Percentiles rank a stretch among this genome's conserved stretches.
phyloP scores from a whole-genome alignment of 2,113 vertebrate species.

The Riparia riparia region DNA sequence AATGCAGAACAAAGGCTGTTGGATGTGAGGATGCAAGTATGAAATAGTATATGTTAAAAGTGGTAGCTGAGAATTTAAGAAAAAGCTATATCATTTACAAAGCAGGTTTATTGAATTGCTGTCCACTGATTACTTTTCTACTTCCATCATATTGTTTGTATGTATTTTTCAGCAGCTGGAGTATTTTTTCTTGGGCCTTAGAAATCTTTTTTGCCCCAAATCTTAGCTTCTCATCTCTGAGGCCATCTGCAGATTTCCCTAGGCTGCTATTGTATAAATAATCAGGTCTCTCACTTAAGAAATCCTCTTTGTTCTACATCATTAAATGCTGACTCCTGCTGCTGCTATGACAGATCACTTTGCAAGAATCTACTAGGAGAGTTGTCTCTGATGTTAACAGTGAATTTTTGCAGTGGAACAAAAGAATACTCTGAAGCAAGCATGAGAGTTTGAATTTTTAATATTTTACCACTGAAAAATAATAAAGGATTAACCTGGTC shows the following conservation, averaged over 20 bases:
- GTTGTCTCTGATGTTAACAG: not conserved
- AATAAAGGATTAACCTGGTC: not conserved
- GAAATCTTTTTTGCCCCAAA: not conserved
- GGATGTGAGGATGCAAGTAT: not conserved
- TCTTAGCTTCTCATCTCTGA: not conserved
- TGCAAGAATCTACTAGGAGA: not conserved
- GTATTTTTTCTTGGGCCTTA: not conserved
- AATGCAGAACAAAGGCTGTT: not conserved
- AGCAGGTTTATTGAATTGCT: not conserved
- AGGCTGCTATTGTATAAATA: constrained; percentile 9
- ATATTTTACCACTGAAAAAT: not conserved
- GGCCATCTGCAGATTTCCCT: not conserved
- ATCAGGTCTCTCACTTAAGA: constrained; percentile 18
- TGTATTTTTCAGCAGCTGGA: not conserved
- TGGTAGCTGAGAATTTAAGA: not conserved
- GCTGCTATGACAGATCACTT: not conserved
- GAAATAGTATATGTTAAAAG: not conserved
- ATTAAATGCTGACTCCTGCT: constrained; percentile 53
- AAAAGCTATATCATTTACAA: not conserved
- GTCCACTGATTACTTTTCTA: not conserved
- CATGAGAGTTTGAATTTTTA: not conserved
- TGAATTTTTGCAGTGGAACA: not conserved
- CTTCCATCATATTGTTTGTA: not conserved
- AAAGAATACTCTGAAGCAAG: not conserved
- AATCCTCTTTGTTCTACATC: constrained; percentile 54